Evolutionary conservation across 2,888 invertebrate genomes (phyloP), one percentile per base, ranked within the genome.

Genomic region (Zaprionus obscuricornis): DNA sequence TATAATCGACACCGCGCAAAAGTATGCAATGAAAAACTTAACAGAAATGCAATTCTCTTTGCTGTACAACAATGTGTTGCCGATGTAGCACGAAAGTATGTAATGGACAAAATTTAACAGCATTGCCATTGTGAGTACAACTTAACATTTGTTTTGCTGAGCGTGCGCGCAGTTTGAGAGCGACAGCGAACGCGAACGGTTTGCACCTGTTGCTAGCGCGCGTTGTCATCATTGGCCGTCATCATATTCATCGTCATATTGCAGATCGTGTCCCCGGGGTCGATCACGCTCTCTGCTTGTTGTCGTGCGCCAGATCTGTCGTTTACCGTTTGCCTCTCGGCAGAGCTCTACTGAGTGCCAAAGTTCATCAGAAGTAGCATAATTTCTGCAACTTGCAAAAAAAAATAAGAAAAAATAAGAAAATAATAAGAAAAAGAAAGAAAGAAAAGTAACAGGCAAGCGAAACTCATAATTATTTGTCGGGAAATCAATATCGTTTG

Each of bases 101-200:
- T 50, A 55, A 16, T 16, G 10, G 0, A n/a, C n/a, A n/a, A 24
- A 36, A 10, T 0, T 50, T 68, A 63, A 62, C 63, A 67, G 45
- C 20, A n/a, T 1, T 46, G 33, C 24, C 18, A 29, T 5, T 5
- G 1, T 10, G 22, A 18, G 50, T n/a, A n/a, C n/a, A n/a, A n/a
- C 11, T 6, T 65, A 46, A 55, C 70, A 64, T 33, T 34, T 6
- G 10, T 1, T 22, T 16, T 2, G 22, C 8, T 45, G 47, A 55
- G 46, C 52, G 42, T 55, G 52, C 57, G 54, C 58, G 63, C 87
- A 89, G 89, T 89, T 78, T 85, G 85, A 86, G 88, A 88, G 85
- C 78, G 85, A 88, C 87, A 88, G 88, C 85, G 86, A 85, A 86
- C 81, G 88, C 81, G 90, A 85, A 76, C 85, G 87, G 89, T 88